These are phyloP conservation scores for Pelodiscus sinensis DNA, from an alignment of 2,113 vertebrate genomes.

Conservation along the genomic window DNA sequence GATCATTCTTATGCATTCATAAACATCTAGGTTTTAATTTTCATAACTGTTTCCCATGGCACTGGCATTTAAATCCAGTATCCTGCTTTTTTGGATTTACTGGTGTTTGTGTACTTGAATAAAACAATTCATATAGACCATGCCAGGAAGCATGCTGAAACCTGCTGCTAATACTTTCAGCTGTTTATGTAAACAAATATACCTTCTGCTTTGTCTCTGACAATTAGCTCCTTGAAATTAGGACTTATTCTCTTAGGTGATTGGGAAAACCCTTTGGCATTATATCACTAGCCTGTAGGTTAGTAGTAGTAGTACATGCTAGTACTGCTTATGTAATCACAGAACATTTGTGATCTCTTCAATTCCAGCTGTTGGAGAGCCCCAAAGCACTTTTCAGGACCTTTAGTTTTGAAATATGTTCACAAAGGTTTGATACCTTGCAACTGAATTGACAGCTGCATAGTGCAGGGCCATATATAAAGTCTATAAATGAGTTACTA, in stretches of 20 bases:
- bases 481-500: background rate
- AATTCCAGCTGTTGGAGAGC: background rate
- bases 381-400: background rate
- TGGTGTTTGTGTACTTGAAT: background rate
- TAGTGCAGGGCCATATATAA: background rate
- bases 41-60: background rate
- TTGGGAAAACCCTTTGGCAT: constrained; percentile 2
- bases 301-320: background rate
- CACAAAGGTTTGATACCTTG: background rate
- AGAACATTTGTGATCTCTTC: background rate
- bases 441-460: background rate
- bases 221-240: constrained; percentile 15
- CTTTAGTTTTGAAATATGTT: background rate
- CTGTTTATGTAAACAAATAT: constrained; percentile 44
- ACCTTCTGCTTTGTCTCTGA: background rate
- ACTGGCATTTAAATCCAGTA: accelerated
- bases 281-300: background rate
- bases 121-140: constrained; percentile 4
- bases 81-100: background rate
- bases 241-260: constrained; percentile 53
- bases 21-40: background rate
- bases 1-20: background rate
- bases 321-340: accelerated
- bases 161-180: constrained; percentile 21
- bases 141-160: background rate